Base-by-base conservation (phyloP, 2,797 vertebrate species). In the Tolypeutes matacus region DNA sequence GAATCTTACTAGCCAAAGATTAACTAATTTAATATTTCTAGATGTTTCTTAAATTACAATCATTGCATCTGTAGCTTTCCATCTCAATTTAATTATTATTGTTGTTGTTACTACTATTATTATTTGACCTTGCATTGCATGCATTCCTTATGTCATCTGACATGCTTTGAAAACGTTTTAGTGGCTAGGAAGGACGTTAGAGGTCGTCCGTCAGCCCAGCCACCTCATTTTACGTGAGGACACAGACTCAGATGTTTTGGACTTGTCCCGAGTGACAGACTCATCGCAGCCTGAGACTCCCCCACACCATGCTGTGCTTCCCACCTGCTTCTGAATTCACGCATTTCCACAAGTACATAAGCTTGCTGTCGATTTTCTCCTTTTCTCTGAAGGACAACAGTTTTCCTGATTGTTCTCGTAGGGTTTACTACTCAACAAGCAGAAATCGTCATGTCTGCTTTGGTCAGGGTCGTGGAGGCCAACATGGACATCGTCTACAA, bases 401-500 rank as follows among this genome's bases (percentile, higher is more conserved):
- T 7, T 93, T 17, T 93, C 64, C 92, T 94, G n/a, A 98, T 60
- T 58, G 5, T 87, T 18, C 29, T 23, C 73, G 90, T 96, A 99
- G 99, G 99, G 27, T 99, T 99, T 96, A 98, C 98, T 2, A 98
- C 98, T 51, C 98, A 98, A 67, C 99, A 99, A 96, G 99, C 99
- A 5, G 99, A 99, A 97, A 98, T 98, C 83, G 96, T 99, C 76
- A 99, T 99, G 0, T 98, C 98, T 89, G 97, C 99, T 0, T 96
- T 99, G 96, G 96, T 99, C 97, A 99, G 98, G 98, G 99, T 99
- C 96, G 99, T 98, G 11, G 98, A 98, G 92, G 98, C 98, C 85
- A 99, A 99, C 98, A 99, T 99, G 99, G 98, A 99, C 7, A 69
- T 99, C 39, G 96, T 99, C 97, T 99, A 99, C 86, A 97, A 98